Evolutionary conservation across 2,113 vertebrate species (phyloP), one percentile per base, ranked within the genome.

Genomic region (Heliornis fulica): DNA sequence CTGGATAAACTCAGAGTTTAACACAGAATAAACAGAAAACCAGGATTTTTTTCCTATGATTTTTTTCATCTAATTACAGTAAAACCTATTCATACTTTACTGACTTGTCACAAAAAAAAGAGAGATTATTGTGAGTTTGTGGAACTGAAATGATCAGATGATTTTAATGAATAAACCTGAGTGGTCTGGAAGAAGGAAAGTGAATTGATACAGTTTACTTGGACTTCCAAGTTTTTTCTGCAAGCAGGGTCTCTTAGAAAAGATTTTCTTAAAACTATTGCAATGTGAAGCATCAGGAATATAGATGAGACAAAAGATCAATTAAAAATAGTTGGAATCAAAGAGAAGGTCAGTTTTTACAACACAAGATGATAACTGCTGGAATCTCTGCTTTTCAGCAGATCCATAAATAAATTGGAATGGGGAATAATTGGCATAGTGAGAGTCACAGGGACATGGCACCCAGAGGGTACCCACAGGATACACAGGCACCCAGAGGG

Each of bases 91-190:
- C 46, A 66, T 31, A 40, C 31, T 66, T 78, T 90, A 54, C 20
- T 65, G 31, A 45, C 41, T 70, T 9, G 4, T 34, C 31, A 36
- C 11, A 50, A 19, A 45, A 66, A 32, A 78, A 74, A n/a, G 10
- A 4, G 6, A 26, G 50, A 57, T 87, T 87, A 41, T 29, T n/a
- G 7, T 21, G 26, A 68, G 48, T 72, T 40, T 80, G 68, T 63
- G 41, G 46, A 87, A 34, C 26, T 25, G 79, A 71, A 91, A 79
- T 26, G 53, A 15, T 69, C 90, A 63, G 34, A 13, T 87, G 53
- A n/a, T 40, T 43, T 48, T 41, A 63, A 89, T 83, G 76, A 89
- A 80, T 91, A 80, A 93, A 91, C 48, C 57, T 91, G 48, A 83
- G 70, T 79, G 14, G 10, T 57, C 31, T 63, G 36, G 41, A 15